phyloP scores from a whole-genome alignment of 2,888 invertebrate genomes.

The Colletes collaris region DNA sequence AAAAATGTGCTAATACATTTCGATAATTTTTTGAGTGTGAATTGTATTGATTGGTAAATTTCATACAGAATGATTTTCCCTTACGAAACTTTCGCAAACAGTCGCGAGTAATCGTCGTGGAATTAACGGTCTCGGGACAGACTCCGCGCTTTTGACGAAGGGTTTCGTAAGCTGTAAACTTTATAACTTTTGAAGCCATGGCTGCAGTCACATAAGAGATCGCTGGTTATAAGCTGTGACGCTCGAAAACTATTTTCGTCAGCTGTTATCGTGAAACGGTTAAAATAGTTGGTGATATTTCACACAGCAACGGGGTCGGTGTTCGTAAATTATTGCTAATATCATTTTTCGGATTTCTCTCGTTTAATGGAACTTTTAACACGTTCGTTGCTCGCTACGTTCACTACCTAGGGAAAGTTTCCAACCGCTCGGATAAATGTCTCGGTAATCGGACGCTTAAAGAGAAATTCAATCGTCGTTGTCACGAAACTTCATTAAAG shows the following conservation, averaged over 20 bases:
- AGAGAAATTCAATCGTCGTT: too few relatives aligned
- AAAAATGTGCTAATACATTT: too few relatives aligned
- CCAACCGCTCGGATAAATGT: too few relatives aligned
- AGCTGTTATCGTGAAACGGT: slow-evolving; percentile 13
- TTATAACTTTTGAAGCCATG: slow-evolving; percentile 5
- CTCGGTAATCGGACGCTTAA: too few relatives aligned
- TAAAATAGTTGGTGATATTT: slow-evolving; percentile 9
- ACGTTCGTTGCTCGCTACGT: too few relatives aligned
- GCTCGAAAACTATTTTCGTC: slow-evolving; percentile 17
- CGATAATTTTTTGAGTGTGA: too few relatives aligned
- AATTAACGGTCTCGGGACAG: slow-evolving; percentile 16
- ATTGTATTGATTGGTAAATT: slow-evolving; percentile 6
- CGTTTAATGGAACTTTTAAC: not conserved
- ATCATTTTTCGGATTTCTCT: slow-evolving; percentile 1
- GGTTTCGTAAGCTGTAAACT: slow-evolving; percentile 11
- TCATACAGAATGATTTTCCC: slow-evolving; percentile 1
- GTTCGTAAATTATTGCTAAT: not conserved
- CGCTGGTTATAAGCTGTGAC: not conserved
- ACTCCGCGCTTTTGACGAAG: slow-evolving; percentile 12
- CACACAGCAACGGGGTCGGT: not conserved
- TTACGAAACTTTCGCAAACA: not conserved
- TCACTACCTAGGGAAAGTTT: too few relatives aligned
- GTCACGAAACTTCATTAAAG: too few relatives aligned
- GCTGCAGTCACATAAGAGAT: slow-evolving; percentile 5
- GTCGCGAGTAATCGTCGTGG: not conserved